Evolutionary conservation across 1,140 invertebrate genomes (phyloP).

Genomic region (Drosophila jambulina): DNA sequence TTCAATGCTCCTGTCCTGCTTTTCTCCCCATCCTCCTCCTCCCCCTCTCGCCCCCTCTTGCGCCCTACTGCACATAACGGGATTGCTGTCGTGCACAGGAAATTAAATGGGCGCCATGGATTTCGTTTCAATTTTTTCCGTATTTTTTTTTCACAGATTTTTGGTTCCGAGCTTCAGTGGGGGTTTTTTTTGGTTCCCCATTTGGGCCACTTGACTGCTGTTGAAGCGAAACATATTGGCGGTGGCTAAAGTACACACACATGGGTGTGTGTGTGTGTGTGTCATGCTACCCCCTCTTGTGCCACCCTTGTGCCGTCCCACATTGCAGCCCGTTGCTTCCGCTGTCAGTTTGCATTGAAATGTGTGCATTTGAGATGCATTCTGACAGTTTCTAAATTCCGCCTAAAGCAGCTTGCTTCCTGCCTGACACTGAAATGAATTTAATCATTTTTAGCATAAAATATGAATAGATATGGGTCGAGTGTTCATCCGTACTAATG

Average conservation of each 20-base stretch:
- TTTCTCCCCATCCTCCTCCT: neutral
- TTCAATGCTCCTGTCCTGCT: conserved; percentile 11
- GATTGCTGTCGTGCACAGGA: conserved; percentile 63
- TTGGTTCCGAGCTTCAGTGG: conserved; percentile 6
- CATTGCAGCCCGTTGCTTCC: conserved; percentile 3
- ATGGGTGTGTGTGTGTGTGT: neutral
- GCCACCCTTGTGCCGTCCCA: no score
- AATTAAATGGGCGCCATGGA: conserved; percentile 73
- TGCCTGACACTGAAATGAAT: conserved; percentile 22
- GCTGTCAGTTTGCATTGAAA: conserved; percentile 50
- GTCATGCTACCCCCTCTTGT: neutral
- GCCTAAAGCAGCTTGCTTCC: conserved; percentile 17
- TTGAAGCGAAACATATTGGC: conserved; percentile 61
- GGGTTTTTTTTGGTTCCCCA: conserved; percentile 25
- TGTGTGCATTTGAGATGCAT: conserved; percentile 55
- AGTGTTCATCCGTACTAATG: neutral
- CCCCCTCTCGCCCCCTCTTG: neutral
- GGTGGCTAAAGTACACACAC: conserved; percentile 5
- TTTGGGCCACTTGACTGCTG: conserved; percentile 69
- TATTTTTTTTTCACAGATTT: conserved; percentile 4
- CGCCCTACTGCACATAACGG: conserved; percentile 11
- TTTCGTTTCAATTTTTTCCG: conserved; percentile 46
- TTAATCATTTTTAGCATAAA: neutral
- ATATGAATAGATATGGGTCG: neutral
- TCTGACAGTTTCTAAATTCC: conserved; percentile 63